Evolutionary conservation across 2,797 vertebrate species (phyloP), one percentile per base, ranked within the genome.

Genomic region (Heliangelus exortis): DNA sequence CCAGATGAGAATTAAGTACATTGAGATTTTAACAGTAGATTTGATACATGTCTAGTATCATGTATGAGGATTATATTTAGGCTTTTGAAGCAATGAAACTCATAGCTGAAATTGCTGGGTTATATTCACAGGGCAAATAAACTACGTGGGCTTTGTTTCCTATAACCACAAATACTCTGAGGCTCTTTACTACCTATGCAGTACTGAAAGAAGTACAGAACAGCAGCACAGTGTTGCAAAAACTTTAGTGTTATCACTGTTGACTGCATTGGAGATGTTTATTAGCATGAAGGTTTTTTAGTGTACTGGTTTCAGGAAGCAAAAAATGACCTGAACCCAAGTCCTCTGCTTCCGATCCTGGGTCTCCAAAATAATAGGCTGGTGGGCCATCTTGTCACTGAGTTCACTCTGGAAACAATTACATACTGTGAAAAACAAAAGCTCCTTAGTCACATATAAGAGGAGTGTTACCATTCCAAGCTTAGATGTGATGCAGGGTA

Each of bases 41-140:
- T 83, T 36, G 72, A 51, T 90, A 53, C 31, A 4, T 71, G 53
- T 65, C 80, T 92, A 33, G 5, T 65, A 13, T 39, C 7, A 11
- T 21, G 39, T 50, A 25, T 51, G 76, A 87, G 58, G 85, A 61
- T 92, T 92, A 57, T 48, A 65, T 72, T 78, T 84, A 53, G 33
- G 68, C 53, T 61, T 88, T 69, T 69, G n/a, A 48, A 87, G 67
- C 59, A 73, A 51, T n/a, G 25, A 45, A 68, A 59, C 25, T 18
- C 10, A 36, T 36, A 41, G 77, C 45, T 78, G 36, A 81, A 86
- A 68, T 14, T 19, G n/a, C 41, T 72, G 43, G 34, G 53, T 81
- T 88, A 41, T 76, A 41, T 89, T 93, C 18, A 23, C 4, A 57
- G 34, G 43, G 31, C 19, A 90, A 53, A 88, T 63, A 72, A 86